A percentile compares a stretch with the other conserved stretches of the same genome.
phyloP scores from a whole-genome alignment of 2,797 vertebrate species.

The Helostoma temminkii region DNA sequence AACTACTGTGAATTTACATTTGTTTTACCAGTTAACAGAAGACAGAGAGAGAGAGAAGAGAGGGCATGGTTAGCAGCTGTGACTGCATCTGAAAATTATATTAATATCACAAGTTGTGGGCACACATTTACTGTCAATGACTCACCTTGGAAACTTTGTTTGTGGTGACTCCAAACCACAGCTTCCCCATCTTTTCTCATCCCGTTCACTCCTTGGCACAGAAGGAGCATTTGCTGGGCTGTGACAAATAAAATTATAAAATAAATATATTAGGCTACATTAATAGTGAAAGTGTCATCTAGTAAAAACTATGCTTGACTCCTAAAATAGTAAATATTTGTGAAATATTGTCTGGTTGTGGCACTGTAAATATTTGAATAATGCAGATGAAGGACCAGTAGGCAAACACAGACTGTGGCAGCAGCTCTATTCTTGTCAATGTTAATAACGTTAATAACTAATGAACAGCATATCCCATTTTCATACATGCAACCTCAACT shows the following conservation, averaged over 20 bases:
- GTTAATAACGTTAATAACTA: not conserved
- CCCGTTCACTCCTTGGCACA: conserved; percentile 72
- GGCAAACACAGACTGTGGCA: conserved; percentile 11
- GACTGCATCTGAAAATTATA: conserved; percentile 35
- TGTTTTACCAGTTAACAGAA: conserved; percentile 9
- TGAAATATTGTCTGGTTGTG: not conserved
- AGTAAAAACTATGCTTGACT: not conserved
- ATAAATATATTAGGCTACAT: not conserved
- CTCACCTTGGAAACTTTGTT: conserved; percentile 81
- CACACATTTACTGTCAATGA: conserved; percentile 53
- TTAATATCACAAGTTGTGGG: conserved; percentile 48
- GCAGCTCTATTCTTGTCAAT: not conserved
- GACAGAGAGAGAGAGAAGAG: not conserved
- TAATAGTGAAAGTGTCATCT: not conserved
- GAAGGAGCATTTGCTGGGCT: conserved; percentile 82
- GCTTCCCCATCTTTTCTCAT: conserved; percentile 73
- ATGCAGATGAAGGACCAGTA: conserved; percentile 7
- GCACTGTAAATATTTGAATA: conserved; percentile 1
- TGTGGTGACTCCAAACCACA: conserved; percentile 76
- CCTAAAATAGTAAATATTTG: not conserved
- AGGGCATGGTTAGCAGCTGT: conserved; percentile 2
- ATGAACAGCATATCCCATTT: not conserved
- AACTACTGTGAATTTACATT: conserved; percentile 27
- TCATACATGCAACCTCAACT: not conserved
- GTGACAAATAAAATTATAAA: conserved; percentile 28